Evolutionary conservation across 2,888 invertebrate species (phyloP), one percentile per base, ranked within the genome.

Genomic region (Coenonympha arcania): DNA sequence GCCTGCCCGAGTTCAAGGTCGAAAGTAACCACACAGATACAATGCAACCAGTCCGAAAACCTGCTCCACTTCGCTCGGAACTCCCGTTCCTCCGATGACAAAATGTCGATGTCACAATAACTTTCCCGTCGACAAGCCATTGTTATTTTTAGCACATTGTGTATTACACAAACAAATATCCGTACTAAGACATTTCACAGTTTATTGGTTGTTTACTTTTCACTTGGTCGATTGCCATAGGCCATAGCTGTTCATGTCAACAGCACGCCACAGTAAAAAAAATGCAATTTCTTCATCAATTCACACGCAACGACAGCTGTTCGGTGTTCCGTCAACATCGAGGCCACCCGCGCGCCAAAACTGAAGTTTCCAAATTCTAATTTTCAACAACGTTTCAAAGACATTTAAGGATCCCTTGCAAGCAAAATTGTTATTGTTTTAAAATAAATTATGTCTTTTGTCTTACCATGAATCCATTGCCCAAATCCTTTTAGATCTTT

Each of bases 1-100:
- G 96, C 96, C 86, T 99, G 99, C 11, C 99, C 99, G 50, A 99
- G 88, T 87, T 99, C 99, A 66, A 99, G 88, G 88, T 99, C 99
- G 85, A 99, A 99, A 6, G 98, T 99, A 42, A 99, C 98, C 55
- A 99, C 94, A 80, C 98, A 98, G 64, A 99, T 93, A 71, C 98
- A 98, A 74, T 98, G 95, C 59, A 99, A 89, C 99, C 99, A 99
- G 77, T 96, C 95, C 49, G 92, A 90, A 79, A 95, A 92, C 66
- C 89, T 89, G 66, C 91, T 89, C 93, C 94, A 94, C 73, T 84
- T 84, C 55, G 68, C 58, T 65, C 70, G 73, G 56, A 76, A 84
- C 57, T 86, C 84, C 55, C 67, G 65, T 65, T 83, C 82, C 64
- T 83, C 82, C 48, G 56, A 55, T 56, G 77, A 79, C 54, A 65